Conservation (phyloP, 2,113 vertebrate species). For the Gadus macrocephalus region DNA sequence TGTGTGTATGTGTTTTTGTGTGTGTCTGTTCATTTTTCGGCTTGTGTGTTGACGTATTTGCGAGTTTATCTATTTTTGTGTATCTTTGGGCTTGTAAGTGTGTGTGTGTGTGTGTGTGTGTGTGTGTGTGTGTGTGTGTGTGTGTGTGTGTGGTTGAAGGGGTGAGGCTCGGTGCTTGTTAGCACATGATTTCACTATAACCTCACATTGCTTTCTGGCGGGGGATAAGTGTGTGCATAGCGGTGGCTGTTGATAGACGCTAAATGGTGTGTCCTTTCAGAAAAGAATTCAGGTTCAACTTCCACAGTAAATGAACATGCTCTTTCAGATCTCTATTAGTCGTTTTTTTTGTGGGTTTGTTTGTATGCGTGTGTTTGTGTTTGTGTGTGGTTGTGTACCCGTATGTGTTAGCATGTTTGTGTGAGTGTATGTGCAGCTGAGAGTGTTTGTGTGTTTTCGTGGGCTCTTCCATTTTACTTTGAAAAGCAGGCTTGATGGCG, state of each 20-base stretch:
- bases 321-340: not conserved
- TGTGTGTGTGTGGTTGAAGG: not conserved
- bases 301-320: no score
- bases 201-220: not conserved
- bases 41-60: slow-evolving; percentile 1
- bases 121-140: slow-evolving; percentile 1
- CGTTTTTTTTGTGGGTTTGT: slow-evolving; percentile 6
- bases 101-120: not conserved
- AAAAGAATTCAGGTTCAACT: not conserved
- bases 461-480: no score
- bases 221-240: not conserved
- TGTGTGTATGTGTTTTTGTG: slow-evolving; percentile 7
- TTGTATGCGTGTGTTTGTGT: slow-evolving; percentile 20
- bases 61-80: slow-evolving; percentile 49
- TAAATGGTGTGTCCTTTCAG: slow-evolving; percentile 9
- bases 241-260: not conserved
- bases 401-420: slow-evolving; percentile 2
- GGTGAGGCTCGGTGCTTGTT: not conserved
- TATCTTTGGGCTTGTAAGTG: slow-evolving; percentile 18
- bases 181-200: slow-evolving; percentile 22
- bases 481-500: no score
- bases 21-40: slow-evolving; percentile 4
- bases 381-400: not conserved
- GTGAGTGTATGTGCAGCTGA: not conserved
- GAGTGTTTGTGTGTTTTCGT: not conserved